phyloP scores from a whole-genome alignment of 2,797 vertebrate genomes.

The Natrix natrix region DNA sequence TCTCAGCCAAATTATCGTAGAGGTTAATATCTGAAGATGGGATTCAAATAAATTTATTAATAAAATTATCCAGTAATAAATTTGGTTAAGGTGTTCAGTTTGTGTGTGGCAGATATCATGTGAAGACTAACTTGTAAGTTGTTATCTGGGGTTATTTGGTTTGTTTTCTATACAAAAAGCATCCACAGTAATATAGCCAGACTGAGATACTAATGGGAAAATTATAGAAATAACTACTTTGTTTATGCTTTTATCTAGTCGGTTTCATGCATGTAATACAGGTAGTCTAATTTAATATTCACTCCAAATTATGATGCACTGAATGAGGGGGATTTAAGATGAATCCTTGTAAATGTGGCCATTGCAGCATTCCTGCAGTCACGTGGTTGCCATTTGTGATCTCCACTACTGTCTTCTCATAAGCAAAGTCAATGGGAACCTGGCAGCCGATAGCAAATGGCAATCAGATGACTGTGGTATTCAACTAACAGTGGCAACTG shows the following conservation, averaged over 20 bases:
- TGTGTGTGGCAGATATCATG: background rate
- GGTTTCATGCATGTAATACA: background rate
- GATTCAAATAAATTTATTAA: background rate
- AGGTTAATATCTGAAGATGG: background rate
- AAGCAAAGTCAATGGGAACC: background rate
- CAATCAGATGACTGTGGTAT: background rate
- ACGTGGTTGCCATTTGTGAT: background rate
- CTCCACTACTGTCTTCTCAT: background rate
- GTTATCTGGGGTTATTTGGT: background rate
- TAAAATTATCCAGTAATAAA: background rate
- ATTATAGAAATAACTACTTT: background rate
- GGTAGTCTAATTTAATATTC: background rate
- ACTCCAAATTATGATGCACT: background rate
- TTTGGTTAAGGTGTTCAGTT: background rate
- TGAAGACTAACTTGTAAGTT: background rate
- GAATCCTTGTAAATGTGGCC: background rate
- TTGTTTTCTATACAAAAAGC: slow-evolving; percentile 9
- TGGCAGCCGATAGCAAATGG: background rate
- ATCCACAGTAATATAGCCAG: background rate
- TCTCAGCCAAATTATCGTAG: background rate
- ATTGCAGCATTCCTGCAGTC: background rate
- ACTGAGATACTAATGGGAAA: background rate
- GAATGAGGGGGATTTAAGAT: background rate
- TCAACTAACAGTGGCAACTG: background rate
- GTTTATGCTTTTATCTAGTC: slow-evolving; percentile 1